Base-by-base conservation (phyloP, 2,888 invertebrate species). In the Callinectes sapidus region DNA sequence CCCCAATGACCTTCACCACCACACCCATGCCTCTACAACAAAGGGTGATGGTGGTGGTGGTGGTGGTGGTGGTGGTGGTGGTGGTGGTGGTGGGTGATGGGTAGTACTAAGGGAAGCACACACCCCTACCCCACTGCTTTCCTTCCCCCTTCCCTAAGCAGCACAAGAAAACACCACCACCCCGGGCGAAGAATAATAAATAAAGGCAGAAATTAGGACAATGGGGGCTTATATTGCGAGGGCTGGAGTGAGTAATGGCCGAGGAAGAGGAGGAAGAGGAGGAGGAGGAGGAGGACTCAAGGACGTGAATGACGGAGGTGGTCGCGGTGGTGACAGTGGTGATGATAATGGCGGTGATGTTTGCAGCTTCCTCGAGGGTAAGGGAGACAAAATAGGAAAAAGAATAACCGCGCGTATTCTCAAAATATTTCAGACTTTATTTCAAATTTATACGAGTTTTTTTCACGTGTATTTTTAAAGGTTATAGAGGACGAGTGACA, bases 161-260 rank as follows among this genome's bases (percentile, higher is more conserved):
- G 23, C 71, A 71, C 28, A 18, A 71, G n/a, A 18, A 71, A 23
- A 54, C 48, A 61, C 71, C 55, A 66, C 61, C 71, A 42, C 85
- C 28, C n/a, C 85, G 55, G 16, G 18, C 61, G 28, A 71, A 28
- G 71, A 71, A 71, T 71, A 71, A 71, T 71, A 71, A 71, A 71
- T 71, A 71, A 71, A 71, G 71, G 13, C 71, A 28, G n/a, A n/a
- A 71, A 71, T n/a, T 71, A 28, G 71, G 71, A 71, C 71, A 71
- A 71, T 71, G 71, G 71, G 3, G 10, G 71, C 71, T 71, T 71
- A 71, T 71, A 71, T 71, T 71, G 28, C 71, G 23, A 28, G 71
- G 28, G 71, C n/a, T n/a, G 71, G 28, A 71, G 71, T 71, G 71
- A 71, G 71, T 71, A 28, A 71, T 71, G 71, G 13, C n/a, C 28